These are phyloP conservation scores for Hydroisotoma schaefferi DNA, from an alignment of 2,888 invertebrate genomes.

Conservation along the genomic window DNA sequence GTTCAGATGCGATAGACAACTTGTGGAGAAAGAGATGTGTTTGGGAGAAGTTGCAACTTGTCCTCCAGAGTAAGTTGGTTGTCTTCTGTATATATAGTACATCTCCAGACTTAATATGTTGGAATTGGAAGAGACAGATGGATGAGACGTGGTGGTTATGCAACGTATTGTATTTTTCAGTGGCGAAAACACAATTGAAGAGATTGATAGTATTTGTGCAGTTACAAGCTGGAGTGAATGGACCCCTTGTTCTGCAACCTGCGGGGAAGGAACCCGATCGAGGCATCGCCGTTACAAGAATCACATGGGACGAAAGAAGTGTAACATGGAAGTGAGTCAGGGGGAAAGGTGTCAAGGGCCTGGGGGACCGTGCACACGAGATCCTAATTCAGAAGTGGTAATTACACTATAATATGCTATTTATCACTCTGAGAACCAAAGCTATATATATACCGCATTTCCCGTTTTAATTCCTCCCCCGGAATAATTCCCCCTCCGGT, in stretches of 20 bases:
- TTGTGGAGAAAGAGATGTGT: slow-evolving; percentile 80
- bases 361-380: background rate
- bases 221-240: slow-evolving; percentile 72
- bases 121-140: no score
- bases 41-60: slow-evolving; percentile 68
- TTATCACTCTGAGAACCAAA: no score
- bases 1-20: slow-evolving; percentile 67
- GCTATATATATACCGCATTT: no score
- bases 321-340: slow-evolving; percentile 72
- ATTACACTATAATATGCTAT: no score
- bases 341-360: slow-evolving; percentile 52
- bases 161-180: slow-evolving; percentile 5
- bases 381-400: background rate
- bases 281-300: slow-evolving; percentile 70
- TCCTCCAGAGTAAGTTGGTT: slow-evolving; percentile 48
- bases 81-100: no score
- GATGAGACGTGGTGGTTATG: no score
- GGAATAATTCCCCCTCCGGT: no score
- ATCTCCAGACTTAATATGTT: no score
- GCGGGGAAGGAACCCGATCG: slow-evolving; percentile 74
- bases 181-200: slow-evolving; percentile 45
- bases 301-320: slow-evolving; percentile 73
- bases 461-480: no score
- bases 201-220: slow-evolving; percentile 59
- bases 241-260: slow-evolving; percentile 83